phyloP scores from a whole-genome alignment of 2,888 invertebrate genomes.

The Epistrophe eligans region DNA sequence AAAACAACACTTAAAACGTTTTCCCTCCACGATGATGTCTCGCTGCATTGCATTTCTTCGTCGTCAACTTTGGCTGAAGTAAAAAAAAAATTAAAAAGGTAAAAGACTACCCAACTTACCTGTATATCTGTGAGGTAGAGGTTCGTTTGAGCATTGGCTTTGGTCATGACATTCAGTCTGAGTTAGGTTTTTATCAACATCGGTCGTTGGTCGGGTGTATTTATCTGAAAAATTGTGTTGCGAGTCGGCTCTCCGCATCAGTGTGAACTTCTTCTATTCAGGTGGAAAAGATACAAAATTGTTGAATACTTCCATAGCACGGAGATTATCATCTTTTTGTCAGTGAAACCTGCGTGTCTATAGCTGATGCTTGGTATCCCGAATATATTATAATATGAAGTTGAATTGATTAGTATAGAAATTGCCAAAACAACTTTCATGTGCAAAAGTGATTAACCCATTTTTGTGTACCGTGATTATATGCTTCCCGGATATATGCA shows the following conservation, averaged over 20 bases:
- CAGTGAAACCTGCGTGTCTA: slow-evolving; percentile 19
- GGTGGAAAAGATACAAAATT: slow-evolving; percentile 39
- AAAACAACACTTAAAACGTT: slow-evolving; percentile 9
- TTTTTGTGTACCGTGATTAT: slow-evolving; percentile 41
- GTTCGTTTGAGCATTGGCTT: slow-evolving; percentile 59
- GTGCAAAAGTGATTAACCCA: slow-evolving; percentile 74
- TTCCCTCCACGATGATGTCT: not conserved
- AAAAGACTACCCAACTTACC: slow-evolving; percentile 17
- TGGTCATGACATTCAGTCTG: slow-evolving; percentile 76
- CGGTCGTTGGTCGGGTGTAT: slow-evolving; percentile 65
- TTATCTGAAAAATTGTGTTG: slow-evolving; percentile 2
- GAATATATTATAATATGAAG: slow-evolving; percentile 48
- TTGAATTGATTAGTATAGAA: slow-evolving; percentile 66
- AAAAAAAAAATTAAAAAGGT: slow-evolving; percentile 42
- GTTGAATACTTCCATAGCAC: slow-evolving; percentile 14
- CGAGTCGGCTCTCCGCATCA: not conserved
- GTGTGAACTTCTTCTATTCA: slow-evolving; percentile 27
- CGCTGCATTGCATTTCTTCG: not conserved
- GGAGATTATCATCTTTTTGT: slow-evolving; percentile 33
- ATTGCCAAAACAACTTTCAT: slow-evolving; percentile 35
- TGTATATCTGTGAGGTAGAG: slow-evolving; percentile 43
- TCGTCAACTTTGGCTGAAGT: not conserved
- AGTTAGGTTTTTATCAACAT: slow-evolving; percentile 66
- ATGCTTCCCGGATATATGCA: slow-evolving; percentile 8
- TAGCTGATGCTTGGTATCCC: not conserved